Conservation (phyloP, 2,888 invertebrate genomes). For the Atrina japonica region DNA sequence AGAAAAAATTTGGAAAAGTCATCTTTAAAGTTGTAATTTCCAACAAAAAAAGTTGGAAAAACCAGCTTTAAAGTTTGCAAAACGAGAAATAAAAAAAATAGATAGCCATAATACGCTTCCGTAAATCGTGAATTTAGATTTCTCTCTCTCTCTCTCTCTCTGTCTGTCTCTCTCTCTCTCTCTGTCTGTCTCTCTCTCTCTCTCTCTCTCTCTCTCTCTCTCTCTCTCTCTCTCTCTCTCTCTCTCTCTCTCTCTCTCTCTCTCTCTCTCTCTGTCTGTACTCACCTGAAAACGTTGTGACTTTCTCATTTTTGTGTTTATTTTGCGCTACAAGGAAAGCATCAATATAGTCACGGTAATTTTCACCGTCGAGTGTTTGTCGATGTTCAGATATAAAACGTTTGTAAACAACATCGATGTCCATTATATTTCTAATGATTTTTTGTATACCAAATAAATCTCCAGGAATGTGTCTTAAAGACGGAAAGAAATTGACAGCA, state of each 20-base stretch:
- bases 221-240: background rate
- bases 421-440: constrained; percentile 22
- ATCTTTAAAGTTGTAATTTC: no score
- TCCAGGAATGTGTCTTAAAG: constrained; percentile 53
- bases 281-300: constrained; percentile 22
- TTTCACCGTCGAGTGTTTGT: constrained; percentile 45
- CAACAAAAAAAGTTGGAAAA: no score
- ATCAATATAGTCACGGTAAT: constrained; percentile 55
- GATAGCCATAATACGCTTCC: no score
- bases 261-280: background rate
- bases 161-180: no score
- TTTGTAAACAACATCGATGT: constrained; percentile 25
- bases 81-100: no score
- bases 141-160: background rate
- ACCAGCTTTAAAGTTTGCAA: no score
- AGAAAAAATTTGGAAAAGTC: no score
- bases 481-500: constrained; percentile 38
- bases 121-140: background rate
- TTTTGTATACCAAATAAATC: constrained; percentile 50
- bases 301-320: background rate
- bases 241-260: no score
- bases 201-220: background rate
- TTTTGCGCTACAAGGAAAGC: constrained; percentile 24
- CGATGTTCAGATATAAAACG: constrained; percentile 39
- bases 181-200: background rate